A percentile compares a stretch with the other conserved stretches of the same genome.
Evolutionary conservation across 2,888 invertebrate species (phyloP).

Genomic region (Ichneumon xanthorius): DNA sequence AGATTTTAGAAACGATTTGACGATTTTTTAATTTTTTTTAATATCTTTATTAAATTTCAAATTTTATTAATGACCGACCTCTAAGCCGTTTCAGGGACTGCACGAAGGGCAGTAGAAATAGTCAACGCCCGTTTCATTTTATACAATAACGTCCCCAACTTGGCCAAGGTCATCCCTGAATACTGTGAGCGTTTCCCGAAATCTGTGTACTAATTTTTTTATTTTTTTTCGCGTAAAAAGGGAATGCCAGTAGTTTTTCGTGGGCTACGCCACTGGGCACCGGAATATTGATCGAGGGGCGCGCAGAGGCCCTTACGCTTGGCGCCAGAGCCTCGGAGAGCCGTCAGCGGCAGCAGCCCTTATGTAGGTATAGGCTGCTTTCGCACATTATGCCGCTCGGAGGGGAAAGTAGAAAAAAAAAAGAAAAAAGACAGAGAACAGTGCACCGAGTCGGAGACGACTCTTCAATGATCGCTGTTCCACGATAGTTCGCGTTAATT

Average conservation of each 20-base stretch:
- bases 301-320: conserved; percentile 76
- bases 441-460: conserved; percentile 48
- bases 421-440: conserved; percentile 11
- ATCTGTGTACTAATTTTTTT: no score
- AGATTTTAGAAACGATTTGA: not conserved
- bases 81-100: no score
- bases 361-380: conserved; percentile 52
- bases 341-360: conserved; percentile 60
- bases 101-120: no score
- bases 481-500: conserved; percentile 62
- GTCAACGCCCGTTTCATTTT: no score
- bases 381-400: conserved; percentile 50
- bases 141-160: no score
- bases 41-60: no score
- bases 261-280: conserved; percentile 79
- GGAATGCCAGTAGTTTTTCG: conserved; percentile 72
- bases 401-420: conserved; percentile 29
- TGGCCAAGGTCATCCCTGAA: no score
- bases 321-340: conserved; percentile 65
- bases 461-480: conserved; percentile 48
- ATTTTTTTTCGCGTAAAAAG: no score
- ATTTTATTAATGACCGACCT: no score
- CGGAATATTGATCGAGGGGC: conserved; percentile 81
- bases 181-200: no score
- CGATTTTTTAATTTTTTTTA: not conserved